phyloP scores from a whole-genome alignment of 2,797 vertebrate species.

The Urocyon cinereoargenteus region DNA sequence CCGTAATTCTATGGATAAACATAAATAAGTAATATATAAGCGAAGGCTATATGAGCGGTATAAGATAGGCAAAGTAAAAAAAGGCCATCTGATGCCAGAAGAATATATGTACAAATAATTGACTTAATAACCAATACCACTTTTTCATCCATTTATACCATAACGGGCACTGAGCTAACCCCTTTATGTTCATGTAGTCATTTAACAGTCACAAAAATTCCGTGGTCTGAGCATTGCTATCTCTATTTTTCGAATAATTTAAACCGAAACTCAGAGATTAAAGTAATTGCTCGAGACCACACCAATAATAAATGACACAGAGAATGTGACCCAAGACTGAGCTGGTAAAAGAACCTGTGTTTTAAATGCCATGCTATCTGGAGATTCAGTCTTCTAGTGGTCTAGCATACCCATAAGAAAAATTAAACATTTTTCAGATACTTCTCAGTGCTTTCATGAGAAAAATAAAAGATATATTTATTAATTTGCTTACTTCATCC shows the following conservation, averaged over 20 bases:
- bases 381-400: not conserved
- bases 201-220: slow-evolving; percentile 5
- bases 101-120: not conserved
- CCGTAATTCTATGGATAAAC: not conserved
- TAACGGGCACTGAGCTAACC: not conserved
- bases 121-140: not conserved
- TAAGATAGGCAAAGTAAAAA: not conserved
- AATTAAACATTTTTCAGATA: not conserved
- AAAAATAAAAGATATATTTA: not conserved
- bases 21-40: not conserved
- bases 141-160: not conserved
- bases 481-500: not conserved
- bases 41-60: not conserved
- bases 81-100: not conserved
- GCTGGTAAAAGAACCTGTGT: not conserved
- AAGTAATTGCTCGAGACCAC: not conserved
- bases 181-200: not conserved
- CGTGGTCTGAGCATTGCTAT: not conserved
- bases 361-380: not conserved
- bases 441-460: not conserved
- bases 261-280: not conserved
- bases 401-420: not conserved
- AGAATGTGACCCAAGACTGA: not conserved
- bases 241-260: not conserved
- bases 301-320: not conserved